These are phyloP conservation scores for Drosophila sordidapex DNA, from an alignment of 2,888 invertebrate genomes.

Conservation along the genomic window DNA sequence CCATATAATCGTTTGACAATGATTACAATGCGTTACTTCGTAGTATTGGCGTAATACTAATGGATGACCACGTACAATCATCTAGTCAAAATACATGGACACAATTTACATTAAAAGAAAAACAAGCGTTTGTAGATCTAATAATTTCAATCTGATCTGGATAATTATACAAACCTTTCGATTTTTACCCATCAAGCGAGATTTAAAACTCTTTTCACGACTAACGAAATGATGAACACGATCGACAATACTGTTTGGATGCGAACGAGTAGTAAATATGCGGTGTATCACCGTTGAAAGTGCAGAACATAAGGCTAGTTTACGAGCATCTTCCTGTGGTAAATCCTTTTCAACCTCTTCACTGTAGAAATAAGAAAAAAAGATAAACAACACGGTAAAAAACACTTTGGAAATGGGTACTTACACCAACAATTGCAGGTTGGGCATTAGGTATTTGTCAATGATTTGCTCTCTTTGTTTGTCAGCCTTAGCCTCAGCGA, in stretches of 20 bases:
- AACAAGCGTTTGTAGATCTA: background rate
- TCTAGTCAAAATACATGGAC: constrained; percentile 84
- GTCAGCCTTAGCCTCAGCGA: constrained; percentile 92
- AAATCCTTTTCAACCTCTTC: constrained; percentile 88
- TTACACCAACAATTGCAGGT: constrained; percentile 89
- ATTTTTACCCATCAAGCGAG: constrained; percentile 89
- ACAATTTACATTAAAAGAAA: constrained; percentile 8
- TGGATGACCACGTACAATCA: constrained; percentile 94
- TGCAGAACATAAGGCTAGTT: constrained; percentile 89
- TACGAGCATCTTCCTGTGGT: constrained; percentile 87
- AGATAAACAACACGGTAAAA: background rate
- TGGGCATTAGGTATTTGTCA: constrained; percentile 90
- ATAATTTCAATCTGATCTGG: background rate
- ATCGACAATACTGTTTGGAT: constrained; percentile 87
- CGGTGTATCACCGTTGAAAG: constrained; percentile 92
- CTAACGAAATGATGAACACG: constrained; percentile 93
- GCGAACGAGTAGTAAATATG: constrained; percentile 89
- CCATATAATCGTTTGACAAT: constrained; percentile 96
- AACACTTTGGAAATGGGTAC: constrained; percentile 63
- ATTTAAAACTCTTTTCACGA: constrained; percentile 91
- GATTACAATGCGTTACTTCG: constrained; percentile 95
- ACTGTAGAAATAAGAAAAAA: constrained; percentile 78
- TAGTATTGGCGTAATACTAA: constrained; percentile 95
- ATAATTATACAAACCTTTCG: constrained; percentile 86
- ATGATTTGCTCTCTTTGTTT: constrained; percentile 91